Evolutionary conservation across 2,888 invertebrate species (phyloP), one percentile per base, ranked within the genome.

Genomic region (Trichogramma dendrolimi): DNA sequence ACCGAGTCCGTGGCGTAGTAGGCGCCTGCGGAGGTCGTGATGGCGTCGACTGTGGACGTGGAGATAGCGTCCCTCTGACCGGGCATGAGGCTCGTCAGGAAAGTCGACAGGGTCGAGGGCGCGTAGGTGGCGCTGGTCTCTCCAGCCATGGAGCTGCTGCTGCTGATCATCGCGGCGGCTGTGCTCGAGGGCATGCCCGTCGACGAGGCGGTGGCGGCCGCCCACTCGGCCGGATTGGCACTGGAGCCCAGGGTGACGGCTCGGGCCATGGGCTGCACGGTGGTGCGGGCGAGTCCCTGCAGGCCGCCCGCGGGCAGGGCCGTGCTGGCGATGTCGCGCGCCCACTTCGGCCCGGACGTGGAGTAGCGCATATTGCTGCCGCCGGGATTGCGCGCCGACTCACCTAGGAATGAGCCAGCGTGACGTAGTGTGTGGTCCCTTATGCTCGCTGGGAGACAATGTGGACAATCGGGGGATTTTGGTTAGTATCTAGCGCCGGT

Each of bases 351-450:
- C 3, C 27, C 27, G 2, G 27, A 27, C 27, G 27, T 67, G 85
- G 84, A n/a, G 82, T 83, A 27, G 27, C 27, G 27, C 27, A 27
- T 27, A 27, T 27, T 27, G 27, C 27, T 79, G 51, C 77, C 76
- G 47, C 81, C 82, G 71, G 86, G 84, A 68, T 86, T 85, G 58
- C 85, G 83, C 53, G 86, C 76, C n/a, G 60, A 55, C 10, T 63
- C 65, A 61, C 86, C 85, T 67, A 86, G 75, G 49, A 86, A 87
- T 70, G 87, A 86, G 66, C 89, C 89, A 62, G 89, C 88, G 79
- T 91, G 89, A 71, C 88, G 86, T 73, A 90, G 77, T 58, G 88
- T 86, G 77, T 91, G 90, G 72, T 86, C 86, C 68, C 88, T 86
- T 76, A 91, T 84, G 67, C 84, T 86, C 70, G 85, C 86, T 79